Evolutionary conservation across 1,140 invertebrate genomes (phyloP), one percentile per base, ranked within the genome.

Genomic region (Dendroctonus ponderosae): DNA sequence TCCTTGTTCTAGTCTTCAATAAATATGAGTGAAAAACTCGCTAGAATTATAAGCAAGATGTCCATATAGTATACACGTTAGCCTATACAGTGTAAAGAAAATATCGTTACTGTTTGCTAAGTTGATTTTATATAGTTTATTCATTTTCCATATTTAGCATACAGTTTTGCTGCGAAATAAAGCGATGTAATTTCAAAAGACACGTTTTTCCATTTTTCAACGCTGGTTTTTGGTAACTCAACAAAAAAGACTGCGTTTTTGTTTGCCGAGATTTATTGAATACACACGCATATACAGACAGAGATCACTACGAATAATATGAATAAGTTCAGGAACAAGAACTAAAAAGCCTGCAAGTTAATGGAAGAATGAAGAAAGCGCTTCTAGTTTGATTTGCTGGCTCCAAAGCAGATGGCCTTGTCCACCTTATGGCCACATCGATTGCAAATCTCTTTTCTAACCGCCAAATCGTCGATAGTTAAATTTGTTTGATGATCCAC

Each of bases 341-440:
- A 12, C 8, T 46, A 11, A 9, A 46, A 4, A 3, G 39, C 6
- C 40, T 37, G 37, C n/a, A 54, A 37, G 40, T 54, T 14, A 39
- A 54, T 37, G 15, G 49, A 26, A 51, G 15, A 26, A 48, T 26
- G 38, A 54, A 39, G 5, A 39, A n/a, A 8, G 3, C 41, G 15
- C 12, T 39, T 46, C 12, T 46, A 46, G 8, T 46, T 46, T 56
- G 5, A 9, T 56, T 40, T 40, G 41, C 26, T 56, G 11, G 8
- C 39, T 56, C 53, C 6, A 56, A 38, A 39, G 5, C 9, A 37
- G 38, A 39, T 39, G 26, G 12, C 14, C 44, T 66, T 66, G 7
- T 39, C 62, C 40, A 71, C 53, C 14, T 59, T 48, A 60, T 78
- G 77, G 4, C 77, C 77, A 61, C 77, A 78, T 70, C 76, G 76